Conservation (phyloP, 2,113 vertebrate genomes). For the Apodemus sylvaticus region DNA sequence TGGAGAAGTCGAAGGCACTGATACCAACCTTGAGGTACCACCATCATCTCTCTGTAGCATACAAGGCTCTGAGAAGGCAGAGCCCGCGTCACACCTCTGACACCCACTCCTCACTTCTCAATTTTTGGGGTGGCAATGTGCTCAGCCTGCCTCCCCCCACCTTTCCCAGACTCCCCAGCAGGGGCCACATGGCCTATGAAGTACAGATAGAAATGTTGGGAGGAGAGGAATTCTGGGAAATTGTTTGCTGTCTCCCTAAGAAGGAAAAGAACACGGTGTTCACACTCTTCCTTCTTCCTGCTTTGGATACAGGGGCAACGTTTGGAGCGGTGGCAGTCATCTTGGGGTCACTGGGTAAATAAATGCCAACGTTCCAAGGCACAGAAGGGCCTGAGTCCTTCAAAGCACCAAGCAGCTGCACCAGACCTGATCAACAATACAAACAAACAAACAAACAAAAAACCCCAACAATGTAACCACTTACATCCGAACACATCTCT, state of each 20-base stretch:
- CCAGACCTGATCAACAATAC: neutral
- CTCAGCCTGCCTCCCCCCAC: neutral
- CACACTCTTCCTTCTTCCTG: neutral
- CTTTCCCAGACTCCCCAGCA: neutral
- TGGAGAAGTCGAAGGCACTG: neutral
- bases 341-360: neutral
- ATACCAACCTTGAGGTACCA: fast-evolving
- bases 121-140: neutral
- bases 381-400: neutral
- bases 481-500: neutral
- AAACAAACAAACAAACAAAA: neutral
- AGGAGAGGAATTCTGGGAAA: neutral
- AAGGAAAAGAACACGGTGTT: neutral
- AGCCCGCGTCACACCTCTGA: neutral
- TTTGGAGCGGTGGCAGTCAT: neutral
- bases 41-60: neutral
- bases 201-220: neutral
- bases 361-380: neutral
- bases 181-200: neutral
- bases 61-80: neutral
- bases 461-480: neutral
- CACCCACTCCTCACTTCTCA: neutral
- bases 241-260: neutral
- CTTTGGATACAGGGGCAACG: neutral
- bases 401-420: too few relatives aligned